Conservation (phyloP, 2,113 vertebrate genomes). For the Lampris incognitus region DNA sequence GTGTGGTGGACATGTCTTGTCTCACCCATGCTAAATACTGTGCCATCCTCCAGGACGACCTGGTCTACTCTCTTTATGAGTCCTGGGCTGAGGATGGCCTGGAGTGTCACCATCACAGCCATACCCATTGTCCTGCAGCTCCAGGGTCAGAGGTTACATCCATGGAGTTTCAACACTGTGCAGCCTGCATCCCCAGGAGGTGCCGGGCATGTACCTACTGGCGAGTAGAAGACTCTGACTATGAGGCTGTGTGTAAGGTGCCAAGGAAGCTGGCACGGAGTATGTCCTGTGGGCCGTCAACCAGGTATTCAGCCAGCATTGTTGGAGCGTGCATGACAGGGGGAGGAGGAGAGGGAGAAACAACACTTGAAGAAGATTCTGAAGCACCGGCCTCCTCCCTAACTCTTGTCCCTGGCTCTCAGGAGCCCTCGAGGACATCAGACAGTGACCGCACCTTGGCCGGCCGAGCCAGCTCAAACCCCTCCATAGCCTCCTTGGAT, state of each 20-base stretch:
- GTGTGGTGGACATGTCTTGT: constrained; percentile 85
- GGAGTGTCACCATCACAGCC: constrained; percentile 74
- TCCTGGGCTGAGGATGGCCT: constrained; percentile 89
- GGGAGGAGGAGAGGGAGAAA: constrained; percentile 42
- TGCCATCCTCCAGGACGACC: constrained; percentile 91
- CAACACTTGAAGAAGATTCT: constrained; percentile 59
- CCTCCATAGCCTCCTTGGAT: constrained; percentile 88
- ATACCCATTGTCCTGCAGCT: constrained; percentile 75
- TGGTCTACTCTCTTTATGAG: constrained; percentile 92
- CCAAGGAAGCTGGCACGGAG: constrained; percentile 90
- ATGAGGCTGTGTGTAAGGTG: constrained; percentile 94
- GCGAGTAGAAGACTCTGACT: constrained; percentile 91
- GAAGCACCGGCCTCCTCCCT: constrained; percentile 79
- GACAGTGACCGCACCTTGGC: constrained; percentile 85
- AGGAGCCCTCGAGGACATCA: constrained; percentile 65
- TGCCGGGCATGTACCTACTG: constrained; percentile 87
- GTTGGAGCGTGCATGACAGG: constrained; percentile 71
- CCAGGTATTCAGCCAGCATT: constrained; percentile 83
- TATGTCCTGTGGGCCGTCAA: constrained; percentile 86
- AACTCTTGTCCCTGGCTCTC: constrained; percentile 78
- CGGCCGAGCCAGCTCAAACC: constrained; percentile 83
- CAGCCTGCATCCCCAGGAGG: constrained; percentile 77
- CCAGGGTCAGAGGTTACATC: constrained; percentile 69
- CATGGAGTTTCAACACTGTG: constrained; percentile 58
- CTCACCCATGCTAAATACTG: constrained; percentile 87